Base-by-base conservation (phyloP, 2,797 vertebrate species). In the Etheostoma nigrum region DNA sequence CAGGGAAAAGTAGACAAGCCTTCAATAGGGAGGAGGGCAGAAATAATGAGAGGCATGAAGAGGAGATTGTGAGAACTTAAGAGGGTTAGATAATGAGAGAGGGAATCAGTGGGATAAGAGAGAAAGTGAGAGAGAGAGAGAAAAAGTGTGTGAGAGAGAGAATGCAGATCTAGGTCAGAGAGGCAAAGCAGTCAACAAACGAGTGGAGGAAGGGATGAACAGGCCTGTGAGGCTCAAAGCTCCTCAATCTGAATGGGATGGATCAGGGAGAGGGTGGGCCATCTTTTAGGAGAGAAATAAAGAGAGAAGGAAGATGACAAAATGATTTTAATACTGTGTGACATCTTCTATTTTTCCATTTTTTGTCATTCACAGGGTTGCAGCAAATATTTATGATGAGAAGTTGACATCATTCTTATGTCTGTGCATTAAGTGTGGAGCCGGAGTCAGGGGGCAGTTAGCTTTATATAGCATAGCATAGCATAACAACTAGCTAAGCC, bases 101-200 rank as follows among this genome's bases (percentile, higher is more conserved):
- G 74, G 71, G 81, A 85, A 78, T 85, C 77, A 12, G 76, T 72
- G 65, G 69, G 83, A 88, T 83, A 52, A 73, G 33, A 59, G 68
- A 65, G 71, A 2, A 72, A 60, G 74, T 45, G 49, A 33, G 58
- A 68, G 65, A 11, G 44, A 54, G 70, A 27, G 63, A 1, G 66
- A 45, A 4, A 27, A 4, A 4, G 27, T 27, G 27, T 27, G 63
- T 6, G 74, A 68, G 86, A 3, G 74, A 64, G 79, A 72, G 74
- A 78, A 63, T 40, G 58, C 67, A 82, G 89, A 94, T 93, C 85
- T 94, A 91, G 93, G 93, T 93, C 93, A 92, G 82, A 90, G 89
- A 89, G 77, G 79, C 74, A 85, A 72, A 75, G 78, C 82, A 83
- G 86, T 75, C 85, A 84, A 86, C 84, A 88, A 85, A 75, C 58